Conservation (phyloP, 2,888 invertebrate species). For the Standfussiana lucernea region DNA sequence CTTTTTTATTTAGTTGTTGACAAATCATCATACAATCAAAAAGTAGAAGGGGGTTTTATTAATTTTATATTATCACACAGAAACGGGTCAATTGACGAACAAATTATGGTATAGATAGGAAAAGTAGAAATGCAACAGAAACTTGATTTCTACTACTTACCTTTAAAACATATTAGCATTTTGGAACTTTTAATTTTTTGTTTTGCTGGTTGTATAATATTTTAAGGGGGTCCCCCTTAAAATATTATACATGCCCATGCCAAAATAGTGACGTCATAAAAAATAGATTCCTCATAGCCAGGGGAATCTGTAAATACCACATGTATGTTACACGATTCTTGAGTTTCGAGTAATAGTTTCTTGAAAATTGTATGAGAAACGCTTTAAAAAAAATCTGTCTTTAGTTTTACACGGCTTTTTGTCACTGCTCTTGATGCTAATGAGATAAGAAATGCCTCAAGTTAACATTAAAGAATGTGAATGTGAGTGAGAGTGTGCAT, state of each 20-base stretch:
- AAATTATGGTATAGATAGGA: background rate
- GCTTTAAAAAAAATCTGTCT: background rate
- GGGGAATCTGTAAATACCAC: background rate
- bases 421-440: background rate
- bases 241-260: accelerated
- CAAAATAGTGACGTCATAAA: background rate
- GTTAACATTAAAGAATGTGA: background rate
- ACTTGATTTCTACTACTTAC: background rate
- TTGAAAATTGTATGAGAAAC: background rate
- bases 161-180: background rate
- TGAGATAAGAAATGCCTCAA: background rate
- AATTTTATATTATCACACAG: background rate
- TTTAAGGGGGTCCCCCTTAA: too few species aligned
- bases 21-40: background rate
- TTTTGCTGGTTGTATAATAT: conserved; percentile 1
- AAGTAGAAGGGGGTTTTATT: background rate
- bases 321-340: background rate
- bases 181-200: background rate
- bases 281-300: background rate
- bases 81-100: conserved; percentile 10
- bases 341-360: background rate
- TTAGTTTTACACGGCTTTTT: background rate
- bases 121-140: background rate
- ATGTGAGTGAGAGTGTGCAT: too few species aligned
- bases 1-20: background rate